Percentiles rank a stretch among this genome's conserved stretches.
phyloP scores from a whole-genome alignment of 2,888 invertebrate species.

The Eretmocerus hayati region DNA sequence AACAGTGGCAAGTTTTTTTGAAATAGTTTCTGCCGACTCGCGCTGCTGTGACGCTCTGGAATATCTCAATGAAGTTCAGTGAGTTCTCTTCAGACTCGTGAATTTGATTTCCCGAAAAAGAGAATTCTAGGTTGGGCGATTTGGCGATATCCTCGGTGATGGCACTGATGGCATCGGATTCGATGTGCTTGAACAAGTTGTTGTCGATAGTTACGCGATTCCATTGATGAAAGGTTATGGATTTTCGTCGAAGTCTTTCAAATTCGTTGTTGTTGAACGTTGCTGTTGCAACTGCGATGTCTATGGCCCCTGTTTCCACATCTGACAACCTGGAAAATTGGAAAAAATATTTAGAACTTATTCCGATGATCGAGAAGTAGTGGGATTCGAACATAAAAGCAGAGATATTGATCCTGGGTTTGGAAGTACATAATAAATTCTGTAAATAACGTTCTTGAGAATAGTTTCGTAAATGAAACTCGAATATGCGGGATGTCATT shows the following conservation, averaged over 20 bases:
- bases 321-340: conserved; percentile 54
- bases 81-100: conserved; percentile 51
- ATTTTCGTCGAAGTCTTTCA: conserved; percentile 51
- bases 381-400: neutral
- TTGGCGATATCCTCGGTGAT: conserved; percentile 46
- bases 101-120: conserved; percentile 56
- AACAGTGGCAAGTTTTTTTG: conserved; percentile 58
- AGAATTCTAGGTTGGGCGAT: conserved; percentile 45
- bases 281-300: conserved; percentile 57
- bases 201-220: conserved; percentile 57
- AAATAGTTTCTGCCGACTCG: conserved; percentile 58
- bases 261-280: conserved; percentile 58
- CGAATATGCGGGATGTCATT: no score
- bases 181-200: conserved; percentile 59
- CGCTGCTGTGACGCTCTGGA: conserved; percentile 46
- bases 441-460: neutral
- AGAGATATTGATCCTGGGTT: no score
- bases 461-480: no score
- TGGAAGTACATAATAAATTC: no score
- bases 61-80: conserved; percentile 55
- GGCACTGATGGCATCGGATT: conserved; percentile 52
- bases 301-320: conserved; percentile 58
- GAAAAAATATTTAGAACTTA: neutral
- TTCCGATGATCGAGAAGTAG: neutral
- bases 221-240: conserved; percentile 62